These are phyloP conservation scores for Nycticryphes semicollaris DNA, from an alignment of 2,113 vertebrate genomes.

Conservation along the genomic window DNA sequence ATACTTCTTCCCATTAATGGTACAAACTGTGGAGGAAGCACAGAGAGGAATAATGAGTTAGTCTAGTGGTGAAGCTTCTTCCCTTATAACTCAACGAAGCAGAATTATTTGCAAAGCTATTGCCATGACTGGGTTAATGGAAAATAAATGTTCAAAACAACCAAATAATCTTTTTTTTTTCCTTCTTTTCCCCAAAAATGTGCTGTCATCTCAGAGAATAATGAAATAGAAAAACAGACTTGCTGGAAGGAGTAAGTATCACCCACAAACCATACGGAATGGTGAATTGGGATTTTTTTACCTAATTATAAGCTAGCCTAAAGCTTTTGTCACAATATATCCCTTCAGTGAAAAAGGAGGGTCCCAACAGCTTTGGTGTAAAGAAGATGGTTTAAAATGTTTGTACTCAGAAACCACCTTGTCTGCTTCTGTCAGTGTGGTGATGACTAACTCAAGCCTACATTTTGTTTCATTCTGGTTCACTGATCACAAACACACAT, in stretches of 20 bases:
- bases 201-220: neutral
- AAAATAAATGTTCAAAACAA: neutral
- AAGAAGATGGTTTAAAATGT: neutral
- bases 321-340: neutral
- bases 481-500: neutral
- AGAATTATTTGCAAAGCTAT: neutral
- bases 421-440: neutral
- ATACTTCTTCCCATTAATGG: slow-evolving; percentile 27
- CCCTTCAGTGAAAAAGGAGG: neutral
- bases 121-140: neutral
- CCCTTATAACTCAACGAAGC: neutral
- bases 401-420: neutral
- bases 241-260: neutral
- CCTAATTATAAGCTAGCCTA: neutral
- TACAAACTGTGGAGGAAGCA: neutral
- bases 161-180: neutral
- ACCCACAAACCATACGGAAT: too few species aligned
- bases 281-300: neutral
- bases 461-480: neutral
- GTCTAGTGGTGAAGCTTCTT: neutral
- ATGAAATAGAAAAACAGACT: neutral
- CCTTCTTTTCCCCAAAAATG: too few species aligned
- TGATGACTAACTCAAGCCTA: neutral
- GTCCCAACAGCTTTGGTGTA: neutral
- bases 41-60: neutral